A percentile compares a stretch with the other conserved stretches of the same genome.
phyloP scores from a whole-genome alignment of 2,113 vertebrate species.

The Spermophilus dauricus region DNA sequence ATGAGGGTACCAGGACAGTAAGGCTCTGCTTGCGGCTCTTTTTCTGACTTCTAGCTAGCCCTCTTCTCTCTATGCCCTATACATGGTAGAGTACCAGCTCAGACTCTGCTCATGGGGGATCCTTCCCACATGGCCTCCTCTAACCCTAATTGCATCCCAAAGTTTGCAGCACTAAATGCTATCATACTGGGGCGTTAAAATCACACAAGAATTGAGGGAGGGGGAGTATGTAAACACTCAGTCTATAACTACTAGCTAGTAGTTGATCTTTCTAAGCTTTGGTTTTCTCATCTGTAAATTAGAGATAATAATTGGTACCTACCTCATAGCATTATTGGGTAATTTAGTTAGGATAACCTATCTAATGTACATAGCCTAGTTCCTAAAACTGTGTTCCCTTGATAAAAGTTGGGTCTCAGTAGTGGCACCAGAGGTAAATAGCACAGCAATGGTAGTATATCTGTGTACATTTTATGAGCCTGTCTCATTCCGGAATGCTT shows the following conservation, averaged over 20 bases:
- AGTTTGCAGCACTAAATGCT: background rate
- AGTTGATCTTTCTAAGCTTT: background rate
- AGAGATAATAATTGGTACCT: background rate
- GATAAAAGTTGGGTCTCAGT: background rate
- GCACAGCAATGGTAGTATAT: background rate
- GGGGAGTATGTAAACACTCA: background rate
- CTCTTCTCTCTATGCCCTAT: background rate
- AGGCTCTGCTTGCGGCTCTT: too few relatives aligned
- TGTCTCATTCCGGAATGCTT: background rate
- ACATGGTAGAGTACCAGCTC: background rate
- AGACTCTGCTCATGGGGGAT: background rate
- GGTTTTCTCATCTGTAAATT: background rate
- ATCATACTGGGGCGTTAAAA: background rate
- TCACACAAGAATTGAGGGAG: background rate
- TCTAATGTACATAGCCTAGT: background rate
- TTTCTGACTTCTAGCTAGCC: background rate
- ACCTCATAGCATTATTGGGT: background rate
- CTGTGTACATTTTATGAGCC: background rate
- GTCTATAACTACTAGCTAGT: background rate
- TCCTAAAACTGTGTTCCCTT: background rate
- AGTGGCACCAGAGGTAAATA: background rate
- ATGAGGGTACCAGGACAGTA: too few relatives aligned
- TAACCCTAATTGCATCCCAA: background rate
- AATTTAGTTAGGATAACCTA: background rate
- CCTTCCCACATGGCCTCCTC: background rate